Base-by-base conservation (phyloP, 2,888 invertebrate species). In the Trachelus tabidus region DNA sequence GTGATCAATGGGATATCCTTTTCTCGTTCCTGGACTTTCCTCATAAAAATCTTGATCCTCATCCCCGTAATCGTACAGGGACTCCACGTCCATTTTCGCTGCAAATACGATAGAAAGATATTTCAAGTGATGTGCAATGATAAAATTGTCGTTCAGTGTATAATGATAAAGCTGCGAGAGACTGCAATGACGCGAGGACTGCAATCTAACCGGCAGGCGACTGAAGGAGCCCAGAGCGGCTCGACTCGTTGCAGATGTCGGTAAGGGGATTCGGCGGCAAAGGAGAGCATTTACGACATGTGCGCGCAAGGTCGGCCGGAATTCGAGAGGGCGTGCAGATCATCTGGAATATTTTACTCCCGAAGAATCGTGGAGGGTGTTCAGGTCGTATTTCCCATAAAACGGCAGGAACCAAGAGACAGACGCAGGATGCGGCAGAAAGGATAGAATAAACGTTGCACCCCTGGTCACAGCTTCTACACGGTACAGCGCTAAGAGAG, bases 21-120 rank as follows among this genome's bases (percentile, higher is more conserved):
- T 91, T 81, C 91, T 87, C 56, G 86, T 87, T 71, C 89, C 89
- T 69, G 94, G 93, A 81, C 93, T 93, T 73, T 94, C 94, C 86
- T 95, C 95, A 91, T 95, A 95, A 91, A 95, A 95, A 83, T 94
- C 94, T 82, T 95, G 94, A 88, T 95, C 95, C 87, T 95, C 95
- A 85, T 95, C 93, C 82, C 94, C 94, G 90, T 94, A 95, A 91
- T 95, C 95, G 89, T 94, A 92, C 86, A 92, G 87, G 87, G 91
- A 91, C 85, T 92, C 91, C 87, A 92, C 88, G 86, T 92, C 92
- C 92, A 92, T 92, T 83, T 83, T 88, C 83, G 81, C 91, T 91
- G 87, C 71, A 84, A 84, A 81, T 78, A 40, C 23, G 56, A 56
- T 23, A 56, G 56, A 56, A 56, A 56, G 56, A 56, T 56, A 56